A percentile compares a stretch with the other conserved stretches of the same genome.
Conservation (phyloP, 1,140 invertebrate genomes). For the Diprion similis region DNA sequence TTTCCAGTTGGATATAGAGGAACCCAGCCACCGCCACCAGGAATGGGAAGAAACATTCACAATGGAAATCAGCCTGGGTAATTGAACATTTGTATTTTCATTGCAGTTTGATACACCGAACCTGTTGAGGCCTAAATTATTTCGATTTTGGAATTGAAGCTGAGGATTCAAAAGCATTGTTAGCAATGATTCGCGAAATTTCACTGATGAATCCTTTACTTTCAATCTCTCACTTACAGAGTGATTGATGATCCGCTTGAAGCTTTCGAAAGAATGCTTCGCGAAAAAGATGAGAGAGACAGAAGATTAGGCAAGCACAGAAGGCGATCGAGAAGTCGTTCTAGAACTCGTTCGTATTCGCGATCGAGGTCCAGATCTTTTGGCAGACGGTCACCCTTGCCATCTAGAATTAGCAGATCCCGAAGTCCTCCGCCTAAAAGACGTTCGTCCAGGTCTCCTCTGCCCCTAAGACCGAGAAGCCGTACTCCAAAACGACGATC, state of each 20-base stretch:
- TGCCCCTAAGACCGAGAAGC: conserved; percentile 54
- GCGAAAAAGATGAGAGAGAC: conserved; percentile 81
- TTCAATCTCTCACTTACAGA: conserved; percentile 53
- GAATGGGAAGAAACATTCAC: conserved; percentile 52
- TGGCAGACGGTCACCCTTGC: conserved; percentile 49
- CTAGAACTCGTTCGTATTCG: conserved; percentile 63
- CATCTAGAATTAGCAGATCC: conserved; percentile 52
- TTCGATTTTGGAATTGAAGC: conserved; percentile 3
- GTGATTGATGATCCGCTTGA: conserved; percentile 83
- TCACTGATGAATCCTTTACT: conserved; percentile 2
- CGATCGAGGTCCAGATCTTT: conserved; percentile 60
- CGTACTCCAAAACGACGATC: conserved; percentile 57
- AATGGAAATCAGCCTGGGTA: conserved; percentile 59
- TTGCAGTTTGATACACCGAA: not conserved
- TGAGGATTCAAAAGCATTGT: not conserved
- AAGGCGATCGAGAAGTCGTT: conserved; percentile 58
- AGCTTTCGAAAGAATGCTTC: conserved; percentile 83
- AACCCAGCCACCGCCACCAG: conserved; percentile 56
- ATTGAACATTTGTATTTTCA: conserved; percentile 14
- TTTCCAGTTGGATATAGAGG: conserved; percentile 53
- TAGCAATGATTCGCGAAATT: conserved; percentile 14
- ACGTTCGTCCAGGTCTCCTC: conserved; percentile 50
- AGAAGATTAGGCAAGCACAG: conserved; percentile 70
- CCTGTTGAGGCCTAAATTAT: not conserved
- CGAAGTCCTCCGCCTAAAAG: conserved; percentile 53